A percentile compares a stretch with the other conserved stretches of the same genome.
Conservation (phyloP, 2,888 invertebrate species). For the Dryobota labecula region DNA sequence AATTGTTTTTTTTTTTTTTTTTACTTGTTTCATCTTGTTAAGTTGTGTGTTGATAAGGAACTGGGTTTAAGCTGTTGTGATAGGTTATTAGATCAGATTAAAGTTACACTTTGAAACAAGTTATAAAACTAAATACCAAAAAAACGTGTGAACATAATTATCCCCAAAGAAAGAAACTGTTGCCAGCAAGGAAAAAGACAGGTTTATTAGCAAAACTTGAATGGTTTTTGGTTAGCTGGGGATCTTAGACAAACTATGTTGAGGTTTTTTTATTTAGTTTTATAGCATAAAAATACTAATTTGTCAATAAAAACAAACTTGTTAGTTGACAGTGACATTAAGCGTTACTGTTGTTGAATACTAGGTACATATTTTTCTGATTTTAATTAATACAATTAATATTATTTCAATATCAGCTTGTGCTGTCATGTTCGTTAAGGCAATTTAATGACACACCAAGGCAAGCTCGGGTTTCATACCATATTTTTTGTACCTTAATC, state of each 20-base stretch:
- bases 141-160: not conserved
- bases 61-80: not conserved
- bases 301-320: constrained; percentile 4
- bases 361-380: constrained; percentile 18
- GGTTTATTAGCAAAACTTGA: no score
- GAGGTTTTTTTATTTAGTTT: not conserved
- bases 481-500: constrained; percentile 43
- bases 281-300: not conserved
- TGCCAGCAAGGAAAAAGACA: no score
- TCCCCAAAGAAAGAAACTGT: not conserved
- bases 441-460: constrained; percentile 47
- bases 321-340: constrained; percentile 29
- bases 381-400: constrained; percentile 51
- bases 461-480: constrained; percentile 40
- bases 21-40: constrained; percentile 27
- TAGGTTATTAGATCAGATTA: not conserved
- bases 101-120: not conserved
- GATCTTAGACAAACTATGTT: not conserved
- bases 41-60: constrained; percentile 6
- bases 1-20: constrained; percentile 42
- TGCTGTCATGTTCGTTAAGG: constrained; percentile 36
- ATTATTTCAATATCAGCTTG: constrained; percentile 21
- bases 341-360: not conserved
- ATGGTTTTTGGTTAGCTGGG: not conserved
- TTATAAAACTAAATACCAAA: not conserved